Conservation (phyloP, 2,113 vertebrate genomes). For the Bothrops jararaca region DNA sequence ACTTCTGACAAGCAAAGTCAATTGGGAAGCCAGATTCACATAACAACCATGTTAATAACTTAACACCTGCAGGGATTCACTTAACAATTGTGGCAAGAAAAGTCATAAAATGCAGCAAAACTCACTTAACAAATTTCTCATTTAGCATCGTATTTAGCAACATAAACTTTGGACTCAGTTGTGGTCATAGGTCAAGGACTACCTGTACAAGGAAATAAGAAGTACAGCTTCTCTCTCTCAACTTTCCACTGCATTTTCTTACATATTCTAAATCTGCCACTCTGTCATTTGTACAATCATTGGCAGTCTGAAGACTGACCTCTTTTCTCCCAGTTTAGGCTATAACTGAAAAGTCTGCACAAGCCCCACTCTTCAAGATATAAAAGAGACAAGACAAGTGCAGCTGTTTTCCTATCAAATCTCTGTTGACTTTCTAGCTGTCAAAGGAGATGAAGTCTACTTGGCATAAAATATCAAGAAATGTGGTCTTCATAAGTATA, state of each 20-base stretch:
- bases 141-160: neutral
- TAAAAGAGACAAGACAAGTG: neutral
- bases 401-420: neutral
- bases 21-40: neutral
- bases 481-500: neutral
- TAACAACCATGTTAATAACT: neutral
- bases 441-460: neutral
- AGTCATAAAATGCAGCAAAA: neutral
- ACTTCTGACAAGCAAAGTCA: neutral
- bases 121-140: neutral
- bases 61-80: neutral
- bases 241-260: neutral
- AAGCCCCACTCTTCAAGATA: neutral
- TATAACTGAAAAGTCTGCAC: neutral
- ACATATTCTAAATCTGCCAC: neutral
- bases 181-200: neutral
- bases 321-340: neutral
- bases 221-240: neutral
- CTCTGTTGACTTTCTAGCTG: neutral
- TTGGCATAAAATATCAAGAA: neutral
- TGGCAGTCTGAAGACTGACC: neutral
- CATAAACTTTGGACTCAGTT: neutral
- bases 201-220: neutral
- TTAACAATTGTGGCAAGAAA: neutral
- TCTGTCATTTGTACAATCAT: neutral